Base-by-base conservation (phyloP, 1,140 invertebrate genomes). In the Aphelinus atriplicis region DNA sequence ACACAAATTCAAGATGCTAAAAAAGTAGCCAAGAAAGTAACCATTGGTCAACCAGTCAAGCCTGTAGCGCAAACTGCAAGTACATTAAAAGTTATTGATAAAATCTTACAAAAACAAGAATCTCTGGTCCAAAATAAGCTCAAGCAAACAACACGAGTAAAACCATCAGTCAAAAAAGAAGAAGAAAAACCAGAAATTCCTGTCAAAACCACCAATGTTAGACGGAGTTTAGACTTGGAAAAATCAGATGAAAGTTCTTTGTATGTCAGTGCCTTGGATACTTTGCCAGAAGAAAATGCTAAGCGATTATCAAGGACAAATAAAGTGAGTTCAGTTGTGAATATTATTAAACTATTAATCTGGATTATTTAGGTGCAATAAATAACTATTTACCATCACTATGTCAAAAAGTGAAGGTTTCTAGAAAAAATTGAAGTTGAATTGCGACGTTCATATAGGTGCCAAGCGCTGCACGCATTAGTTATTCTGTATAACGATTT, bases 201-300 rank as follows among this genome's bases (percentile, higher is more conserved):
- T n/a, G 80, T n/a, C 71, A 83, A 83, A 80, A 75, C 74, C 61
- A 47, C 74, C 64, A 80, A 77, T 60, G 50, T 72, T 4, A 84
- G 83, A 76, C 79, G 75, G 50, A 88, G 85, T 77, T 68, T 79
- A 67, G 87, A 87, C 26, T 84, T 90, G 51, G 92, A 92, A 85
- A 92, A 92, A 86, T 89, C 91, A 3, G 91, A 91, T 51, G 89
- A 91, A 64, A 90, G 85, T 77, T 92, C 92, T 2, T 84, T 95
- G 3, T 95, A 95, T 81, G 90, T 92, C 77, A 93, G 93, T 69
- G 93, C 94, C 42, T 88, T 94, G 77, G 93, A 95, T 84, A 93
- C 94, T 76, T 88, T 92, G 4, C 77, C 73, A 45, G 84, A 84
- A 45, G 85, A 85, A 26, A 81, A 67, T 77, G 66, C 60, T 0